Evolutionary conservation across 2,113 vertebrate genomes (phyloP), one percentile per base, ranked within the genome.

Genomic region (Butastur rufipennis): DNA sequence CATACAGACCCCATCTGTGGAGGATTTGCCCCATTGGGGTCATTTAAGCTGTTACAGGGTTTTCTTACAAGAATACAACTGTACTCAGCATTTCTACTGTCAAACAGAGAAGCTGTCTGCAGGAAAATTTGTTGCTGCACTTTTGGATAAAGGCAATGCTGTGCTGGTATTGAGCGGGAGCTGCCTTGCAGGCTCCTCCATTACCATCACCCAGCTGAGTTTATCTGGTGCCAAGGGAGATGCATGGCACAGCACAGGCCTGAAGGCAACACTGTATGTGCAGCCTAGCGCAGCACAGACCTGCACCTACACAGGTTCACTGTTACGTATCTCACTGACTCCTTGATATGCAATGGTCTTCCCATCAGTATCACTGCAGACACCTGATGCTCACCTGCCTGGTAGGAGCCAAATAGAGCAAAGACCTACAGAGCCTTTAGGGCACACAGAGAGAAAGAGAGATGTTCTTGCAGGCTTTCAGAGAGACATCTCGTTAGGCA

Each of bases 161-260:
- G 7, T 23, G 8, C 42, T 1, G 0, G 32, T 62, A 34, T 32
- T 2, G 0, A 36, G 31, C 22, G 29, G 36, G 42, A 88, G 7
- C 43, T 80, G 43, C 53, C 13, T 80, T 58, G 61, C 11, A 56
- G 12, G 27, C 11, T 73, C 8, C 34, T 62, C 29, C 17, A 12
- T 50, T 36, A 25, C 38, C 50, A 32, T 78, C 34, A 62, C 11
- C n/a, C 1, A 0, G 2, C n/a, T 62, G 53, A 26, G 26, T 80
- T 85, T 56, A 38, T 14, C 48, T 27, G 22, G 40, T 25, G 6
- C 18, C 65, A 72, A 42, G 19, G 31, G 11, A 23, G 7, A 31
- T 16, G 26, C 16, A 34, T 11, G 34, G 63, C 45, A 47, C 0
- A 1, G 32, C 56, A 23, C 11, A 71, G 31, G 50, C 26, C 70